Evolutionary conservation across 1,140 invertebrate species (phyloP).

Genomic region (Ephestia elutella): DNA sequence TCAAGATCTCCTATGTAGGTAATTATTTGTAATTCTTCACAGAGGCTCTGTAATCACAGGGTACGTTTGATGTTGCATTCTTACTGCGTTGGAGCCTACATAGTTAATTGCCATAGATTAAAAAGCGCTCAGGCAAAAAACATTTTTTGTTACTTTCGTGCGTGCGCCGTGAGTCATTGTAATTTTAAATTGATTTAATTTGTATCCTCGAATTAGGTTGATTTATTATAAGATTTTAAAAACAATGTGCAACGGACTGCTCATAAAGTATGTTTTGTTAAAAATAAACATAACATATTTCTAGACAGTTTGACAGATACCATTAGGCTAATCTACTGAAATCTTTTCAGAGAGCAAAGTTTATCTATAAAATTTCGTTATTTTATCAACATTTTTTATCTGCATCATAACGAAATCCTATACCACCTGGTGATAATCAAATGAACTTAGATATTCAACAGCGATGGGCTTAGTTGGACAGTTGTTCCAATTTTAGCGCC

Average conservation of each 20-base stretch:
- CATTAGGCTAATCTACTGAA: too few species aligned
- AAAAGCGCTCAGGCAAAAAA: slow-evolving; percentile 3
- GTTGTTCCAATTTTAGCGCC: slow-evolving; percentile 9
- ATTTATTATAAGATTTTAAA: too few species aligned
- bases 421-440: too few species aligned
- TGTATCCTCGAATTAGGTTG: not conserved
- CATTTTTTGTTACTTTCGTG: not conserved
- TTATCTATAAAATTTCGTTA: too few species aligned
- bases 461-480: not conserved
- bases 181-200: slow-evolving; percentile 1
- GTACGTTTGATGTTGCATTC: slow-evolving; percentile 40
- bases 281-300: too few species aligned
- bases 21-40: slow-evolving; percentile 52
- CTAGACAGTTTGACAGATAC: too few species aligned
- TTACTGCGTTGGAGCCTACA: not conserved
- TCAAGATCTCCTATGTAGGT: slow-evolving; percentile 22
- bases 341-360: too few species aligned
- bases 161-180: not conserved
- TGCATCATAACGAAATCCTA: too few species aligned
- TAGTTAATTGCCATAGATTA: slow-evolving; percentile 2
- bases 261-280: too few species aligned
- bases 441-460: too few species aligned
- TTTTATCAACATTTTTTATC: too few species aligned
- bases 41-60: slow-evolving; percentile 42
- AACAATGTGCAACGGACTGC: too few species aligned